Base-by-base conservation (phyloP, 2,888 invertebrate species). In the Drosophila meridiana region DNA sequence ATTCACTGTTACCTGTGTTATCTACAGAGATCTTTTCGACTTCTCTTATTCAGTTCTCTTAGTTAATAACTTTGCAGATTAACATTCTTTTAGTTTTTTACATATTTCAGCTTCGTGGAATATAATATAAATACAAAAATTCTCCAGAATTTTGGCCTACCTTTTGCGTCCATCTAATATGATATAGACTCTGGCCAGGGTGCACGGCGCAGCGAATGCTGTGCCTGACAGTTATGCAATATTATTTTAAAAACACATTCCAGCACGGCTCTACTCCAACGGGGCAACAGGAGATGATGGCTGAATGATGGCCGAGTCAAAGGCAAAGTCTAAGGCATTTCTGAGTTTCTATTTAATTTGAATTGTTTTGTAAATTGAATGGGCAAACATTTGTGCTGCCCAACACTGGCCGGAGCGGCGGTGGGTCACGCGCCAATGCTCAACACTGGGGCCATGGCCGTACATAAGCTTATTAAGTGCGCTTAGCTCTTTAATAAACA, bases 401-500 rank as follows among this genome's bases (percentile, higher is more conserved):
- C 60, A 40, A 56, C 64, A 53, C 48, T 50, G 32, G 34, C n/a
- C 34, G 50, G 50, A n/a, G n/a, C 14, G 3, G 11, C 32, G 13
- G 11, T 20, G 13, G 30, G 56, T 30, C 40, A 40, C 53, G 65
- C 57, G 42, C 26, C 48, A 58, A 40, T 67, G 63, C 78, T 43
- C 59, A 55, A 30, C 55, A 68, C 48, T 58, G 61, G 62, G 65
- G 55, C 38, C 58, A 56, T 48, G 45, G 61, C 62, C 45, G 20
- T 70, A 72, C 82, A 61, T 83, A 90, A 90, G 90, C 89, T 89
- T 90, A 86, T 86, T 90, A 87, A 87, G 87, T 78, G 80, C 56
- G 87, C 82, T 90, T 78, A 81, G 85, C 70, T 73, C 76, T 81
- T 86, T 90, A 90, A 90, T 90, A 86, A 90, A 90, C 90, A 86